Evolutionary conservation across 2,797 vertebrate genomes (phyloP), one percentile per base, ranked within the genome.

Genomic region (Sorex maritimensis): DNA sequence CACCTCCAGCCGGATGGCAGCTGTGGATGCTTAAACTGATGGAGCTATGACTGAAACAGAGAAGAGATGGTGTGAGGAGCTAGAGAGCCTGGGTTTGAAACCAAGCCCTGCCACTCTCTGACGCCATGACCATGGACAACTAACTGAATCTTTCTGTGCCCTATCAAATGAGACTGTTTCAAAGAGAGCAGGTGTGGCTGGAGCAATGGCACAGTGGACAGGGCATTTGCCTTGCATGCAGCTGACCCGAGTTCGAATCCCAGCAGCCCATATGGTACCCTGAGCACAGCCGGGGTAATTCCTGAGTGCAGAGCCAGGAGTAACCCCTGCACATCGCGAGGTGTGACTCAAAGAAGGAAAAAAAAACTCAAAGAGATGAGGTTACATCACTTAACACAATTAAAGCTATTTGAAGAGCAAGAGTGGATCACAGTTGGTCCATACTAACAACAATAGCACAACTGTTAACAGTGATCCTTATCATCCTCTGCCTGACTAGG

Each of bases 81-180:
- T 46, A 87, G 78, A 21, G 4, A 34, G 34, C 41, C 87, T 21
- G 67, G 55, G 28, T 63, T 30, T 63, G 52, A 81, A 63, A 86
- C 69, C 1, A 5, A 88, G 72, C 24, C 84, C 38, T 23, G 41
- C 13, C 23, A 67, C 44, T n/a, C 74, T 67, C 80, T 92, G 12
- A 38, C 61, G 90, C 44, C 67, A 86, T 88, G 82, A 74, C 49
- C 41, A 17, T 0, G 46, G 81, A 21, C 38, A 85, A 58, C 63
- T 90, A 65, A 83, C 24, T 77, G 78, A 65, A 88, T 30, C 26
- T 67, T 58, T 92, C 46, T 71, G 72, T 38, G 23, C 52, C 72
- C 46, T 81, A 63, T 58, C 38, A 86, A 75, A 44, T 41, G 80
- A 88, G 65, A 34, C 1, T 67, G 8, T 67, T 67, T 61, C 58